These are phyloP conservation scores for Tubulanus polymorphus DNA, from an alignment of 2,888 invertebrate species.

Conservation along the genomic window DNA sequence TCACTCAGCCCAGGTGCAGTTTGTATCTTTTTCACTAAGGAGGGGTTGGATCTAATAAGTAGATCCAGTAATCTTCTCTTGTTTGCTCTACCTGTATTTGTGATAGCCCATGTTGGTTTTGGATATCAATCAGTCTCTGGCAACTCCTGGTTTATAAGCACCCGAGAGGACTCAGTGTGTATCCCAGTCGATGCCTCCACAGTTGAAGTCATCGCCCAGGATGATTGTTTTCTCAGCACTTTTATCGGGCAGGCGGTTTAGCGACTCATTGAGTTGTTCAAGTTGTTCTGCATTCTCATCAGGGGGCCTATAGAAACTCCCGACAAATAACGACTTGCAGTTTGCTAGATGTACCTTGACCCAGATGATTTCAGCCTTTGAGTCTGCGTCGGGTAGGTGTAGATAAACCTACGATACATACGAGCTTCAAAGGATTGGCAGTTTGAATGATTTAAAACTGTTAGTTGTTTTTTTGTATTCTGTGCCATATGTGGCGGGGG, in stretches of 20 bases:
- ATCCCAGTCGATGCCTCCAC: conserved; percentile 1
- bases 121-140: neutral
- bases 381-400: neutral
- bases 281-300: neutral
- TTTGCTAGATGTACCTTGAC: neutral
- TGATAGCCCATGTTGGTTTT: neutral
- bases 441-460: too few species aligned
- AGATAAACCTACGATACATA: too few species aligned
- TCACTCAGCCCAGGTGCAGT: conserved; percentile 6
- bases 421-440: too few species aligned
- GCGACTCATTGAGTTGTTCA: neutral
- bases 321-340: neutral
- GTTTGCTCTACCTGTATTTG: neutral
- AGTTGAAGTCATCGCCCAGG: conserved; percentile 2
- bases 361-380: neutral
- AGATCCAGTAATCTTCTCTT: conserved; percentile 2
- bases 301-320: conserved; percentile 2
- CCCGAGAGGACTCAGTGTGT: neutral
- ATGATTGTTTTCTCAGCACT: neutral
- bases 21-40: neutral
- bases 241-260: neutral
- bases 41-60: neutral
- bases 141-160: neutral
- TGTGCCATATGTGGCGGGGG: too few species aligned
- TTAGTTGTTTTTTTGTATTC: too few species aligned